Evolutionary conservation across 2,113 vertebrate species (phyloP), one percentile per base, ranked within the genome.

Genomic region (Sander lucioperca): DNA sequence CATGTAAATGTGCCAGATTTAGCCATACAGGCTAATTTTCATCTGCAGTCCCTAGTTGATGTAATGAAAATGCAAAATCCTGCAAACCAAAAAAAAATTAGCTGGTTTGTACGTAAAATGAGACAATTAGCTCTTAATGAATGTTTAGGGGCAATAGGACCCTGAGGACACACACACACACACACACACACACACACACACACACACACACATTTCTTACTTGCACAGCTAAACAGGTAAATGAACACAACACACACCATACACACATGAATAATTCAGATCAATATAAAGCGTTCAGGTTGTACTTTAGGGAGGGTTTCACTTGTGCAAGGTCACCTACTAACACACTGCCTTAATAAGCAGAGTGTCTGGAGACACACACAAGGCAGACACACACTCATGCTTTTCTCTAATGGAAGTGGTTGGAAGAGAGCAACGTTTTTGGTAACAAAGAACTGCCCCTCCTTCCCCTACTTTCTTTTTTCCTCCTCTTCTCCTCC

Each of bases 311-410:
- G 50, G 19, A 25, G 18, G 80, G 33, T 6, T 86, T 86, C 58
- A 85, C 91, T 87, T 83, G 83, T 7, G 0, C 83, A 90, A 93
- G 90, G 92, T 89, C 85, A 91, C 87, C 87, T 65, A 90, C 84
- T 92, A 71, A 92, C 89, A 90, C 87, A 79, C 82, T 89, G 89
- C 86, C 89, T 92, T 80, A 79, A 84, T 88, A 86, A 83, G 68
- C 71, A 39, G 74, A 73, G 74, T 61, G 85, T 83, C 79, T 65
- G 75, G 71, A 84, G 57, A 74, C 30, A 63, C 58, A 71, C 47
- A 43, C 47, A 77, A 76, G 14, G 23, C 80, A 82, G 43, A 79
- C 47, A 57, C 0, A 83, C 84, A 83, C 74, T 65, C 74, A 72
- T 6, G 50, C 56, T 73, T 70, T 61, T 68, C 57, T 70, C 53